Evolutionary conservation across 2,797 vertebrate genomes (phyloP).

Genomic region (Girardinus metallicus): DNA sequence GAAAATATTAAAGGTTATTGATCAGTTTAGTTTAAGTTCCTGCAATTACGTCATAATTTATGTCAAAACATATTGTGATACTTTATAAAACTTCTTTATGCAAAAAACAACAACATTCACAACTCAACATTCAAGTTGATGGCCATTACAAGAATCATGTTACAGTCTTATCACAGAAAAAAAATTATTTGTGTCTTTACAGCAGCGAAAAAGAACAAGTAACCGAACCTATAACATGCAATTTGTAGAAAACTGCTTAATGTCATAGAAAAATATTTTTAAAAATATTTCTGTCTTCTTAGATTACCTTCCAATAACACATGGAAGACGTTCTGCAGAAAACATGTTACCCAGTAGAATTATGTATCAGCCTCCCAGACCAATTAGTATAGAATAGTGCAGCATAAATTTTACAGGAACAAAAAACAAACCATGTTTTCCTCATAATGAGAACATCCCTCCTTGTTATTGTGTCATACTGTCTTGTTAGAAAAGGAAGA

Average conservation of each 20-base stretch:
- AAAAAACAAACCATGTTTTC: conserved; percentile 28
- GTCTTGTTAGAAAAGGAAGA: conserved; percentile 2
- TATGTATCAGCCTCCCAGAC: conserved; percentile 37
- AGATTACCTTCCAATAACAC: background rate
- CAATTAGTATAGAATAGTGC: conserved; percentile 35
- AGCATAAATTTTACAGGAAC: conserved; percentile 15
- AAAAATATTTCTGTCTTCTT: background rate
- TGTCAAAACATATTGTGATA: background rate
- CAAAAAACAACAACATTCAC: background rate
- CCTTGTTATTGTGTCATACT: conserved; percentile 16
- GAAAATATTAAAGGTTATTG: background rate
- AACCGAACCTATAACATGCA: background rate
- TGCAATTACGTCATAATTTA: background rate
- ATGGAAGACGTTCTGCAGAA: conserved; percentile 4
- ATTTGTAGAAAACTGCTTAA: background rate
- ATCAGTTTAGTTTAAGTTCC: too few relatives aligned
- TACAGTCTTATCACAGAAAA: background rate
- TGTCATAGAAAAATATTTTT: conserved; percentile 2
- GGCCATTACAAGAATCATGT: background rate
- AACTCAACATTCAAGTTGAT: background rate
- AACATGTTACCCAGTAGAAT: conserved; percentile 21
- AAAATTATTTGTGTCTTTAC: background rate
- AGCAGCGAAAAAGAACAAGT: background rate
- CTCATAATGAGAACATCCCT: conserved; percentile 22
- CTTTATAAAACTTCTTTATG: background rate